phyloP scores from a whole-genome alignment of 2,113 vertebrate genomes.

The Erinaceus europaeus region DNA sequence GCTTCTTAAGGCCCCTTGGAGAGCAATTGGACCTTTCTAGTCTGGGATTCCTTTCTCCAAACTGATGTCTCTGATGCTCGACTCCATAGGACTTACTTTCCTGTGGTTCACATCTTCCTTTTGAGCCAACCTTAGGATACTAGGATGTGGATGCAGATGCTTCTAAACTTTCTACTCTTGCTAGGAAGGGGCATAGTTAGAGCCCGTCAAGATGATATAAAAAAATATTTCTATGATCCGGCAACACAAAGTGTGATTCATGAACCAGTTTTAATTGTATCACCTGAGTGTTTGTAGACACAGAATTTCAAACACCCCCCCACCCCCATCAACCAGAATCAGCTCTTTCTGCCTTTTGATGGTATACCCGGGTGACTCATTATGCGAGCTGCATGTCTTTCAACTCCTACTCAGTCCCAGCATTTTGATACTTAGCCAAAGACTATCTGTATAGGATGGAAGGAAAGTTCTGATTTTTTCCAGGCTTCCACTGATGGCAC shows the following conservation, averaged over 20 bases:
- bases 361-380: not conserved
- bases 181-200: not conserved
- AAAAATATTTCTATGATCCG: not conserved
- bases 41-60: not conserved
- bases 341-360: not conserved
- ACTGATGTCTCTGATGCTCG: not conserved
- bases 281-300: not conserved
- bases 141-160: not conserved
- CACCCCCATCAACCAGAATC: too few relatives aligned
- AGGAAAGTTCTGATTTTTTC: not conserved
- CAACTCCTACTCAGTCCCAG: not conserved
- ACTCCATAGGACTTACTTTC: not conserved
- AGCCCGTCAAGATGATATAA: not conserved
- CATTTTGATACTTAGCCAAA: not conserved
- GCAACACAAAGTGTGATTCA: not conserved
- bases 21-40: too few relatives aligned
- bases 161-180: not conserved
- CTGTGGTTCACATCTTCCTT: not conserved
- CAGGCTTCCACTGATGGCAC: accelerated
- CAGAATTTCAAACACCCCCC: not conserved
- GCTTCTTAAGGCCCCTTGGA: too few relatives aligned
- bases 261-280: not conserved
- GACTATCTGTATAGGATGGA: not conserved
- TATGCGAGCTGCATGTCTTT: not conserved
- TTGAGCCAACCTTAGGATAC: too few relatives aligned